These are phyloP conservation scores for Taeniopygia guttata DNA, from an alignment of 2,797 vertebrate genomes.

Conservation along the genomic window DNA sequence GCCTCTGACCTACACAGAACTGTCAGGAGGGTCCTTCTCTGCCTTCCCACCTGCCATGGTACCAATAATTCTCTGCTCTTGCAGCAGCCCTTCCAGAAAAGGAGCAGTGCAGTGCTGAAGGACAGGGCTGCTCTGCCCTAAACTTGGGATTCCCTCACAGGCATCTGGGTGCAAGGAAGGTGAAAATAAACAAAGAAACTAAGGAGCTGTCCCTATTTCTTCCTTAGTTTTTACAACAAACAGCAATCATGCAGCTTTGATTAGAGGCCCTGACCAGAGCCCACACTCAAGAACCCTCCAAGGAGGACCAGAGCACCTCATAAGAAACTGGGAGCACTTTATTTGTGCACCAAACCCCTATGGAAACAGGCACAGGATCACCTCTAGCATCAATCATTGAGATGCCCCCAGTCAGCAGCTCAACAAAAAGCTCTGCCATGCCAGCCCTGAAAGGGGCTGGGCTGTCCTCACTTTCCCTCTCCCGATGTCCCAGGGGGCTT, in stretches of 20 bases:
- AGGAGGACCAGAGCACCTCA: background rate
- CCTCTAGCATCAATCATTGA: background rate
- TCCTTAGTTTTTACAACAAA: background rate
- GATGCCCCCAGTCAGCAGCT: background rate
- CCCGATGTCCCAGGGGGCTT: background rate
- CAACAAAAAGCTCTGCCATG: background rate
- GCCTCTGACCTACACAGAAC: background rate
- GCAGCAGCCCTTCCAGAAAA: background rate
- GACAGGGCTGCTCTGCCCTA: background rate
- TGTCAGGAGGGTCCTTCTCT: background rate
- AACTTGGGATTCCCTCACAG: background rate
- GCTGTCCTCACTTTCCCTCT: background rate
- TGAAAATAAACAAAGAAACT: background rate
- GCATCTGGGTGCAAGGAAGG: background rate
- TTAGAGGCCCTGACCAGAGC: background rate
- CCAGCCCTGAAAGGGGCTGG: background rate
- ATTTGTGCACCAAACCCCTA: background rate
- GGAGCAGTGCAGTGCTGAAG: background rate
- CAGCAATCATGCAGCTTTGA: background rate
- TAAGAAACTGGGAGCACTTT: background rate
- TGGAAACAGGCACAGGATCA: background rate
- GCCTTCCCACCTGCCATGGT: background rate
- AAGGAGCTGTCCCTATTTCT: background rate
- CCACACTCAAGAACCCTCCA: background rate
- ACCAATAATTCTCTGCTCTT: background rate